A percentile compares a stretch with the other conserved stretches of the same genome.
Conservation (phyloP, 2,888 invertebrate species). For the Thumatha senex region DNA sequence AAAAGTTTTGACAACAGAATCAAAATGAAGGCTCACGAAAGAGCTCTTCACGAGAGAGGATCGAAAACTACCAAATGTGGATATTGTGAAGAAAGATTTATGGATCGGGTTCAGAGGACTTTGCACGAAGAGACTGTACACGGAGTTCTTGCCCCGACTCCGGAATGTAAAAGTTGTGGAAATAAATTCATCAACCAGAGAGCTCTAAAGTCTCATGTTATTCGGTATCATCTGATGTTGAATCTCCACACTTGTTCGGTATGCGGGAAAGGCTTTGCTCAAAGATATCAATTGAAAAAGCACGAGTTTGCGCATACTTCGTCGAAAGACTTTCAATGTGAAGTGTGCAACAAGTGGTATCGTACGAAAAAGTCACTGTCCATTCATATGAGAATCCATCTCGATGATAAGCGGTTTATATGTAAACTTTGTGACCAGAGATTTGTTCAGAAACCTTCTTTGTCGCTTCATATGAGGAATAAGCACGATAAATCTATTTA, state of each 20-base stretch:
- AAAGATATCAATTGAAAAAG: slow-evolving; percentile 30
- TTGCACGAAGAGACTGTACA: not conserved
- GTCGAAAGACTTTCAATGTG: slow-evolving; percentile 39
- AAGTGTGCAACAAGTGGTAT: slow-evolving; percentile 31
- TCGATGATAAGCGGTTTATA: slow-evolving; percentile 23
- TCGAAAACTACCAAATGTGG: slow-evolving; percentile 1
- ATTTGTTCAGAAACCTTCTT: slow-evolving; percentile 34
- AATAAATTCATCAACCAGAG: not conserved
- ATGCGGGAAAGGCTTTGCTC: slow-evolving; percentile 31
- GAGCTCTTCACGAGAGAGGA: not conserved
- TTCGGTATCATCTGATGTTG: not conserved
- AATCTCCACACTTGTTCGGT: not conserved
- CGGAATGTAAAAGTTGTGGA: not conserved
- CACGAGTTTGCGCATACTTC: slow-evolving; percentile 37
- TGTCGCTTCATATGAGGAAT: slow-evolving; percentile 35
- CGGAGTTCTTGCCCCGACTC: not conserved
- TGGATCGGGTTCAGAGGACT: not conserved
- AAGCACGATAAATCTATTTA: slow-evolving; percentile 28
- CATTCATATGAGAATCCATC: slow-evolving; percentile 36
- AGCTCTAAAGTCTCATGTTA: not conserved
- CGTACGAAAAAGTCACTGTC: slow-evolving; percentile 32
- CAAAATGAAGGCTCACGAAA: not conserved
- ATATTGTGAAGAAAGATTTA: not conserved
- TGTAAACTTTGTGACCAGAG: slow-evolving; percentile 30
- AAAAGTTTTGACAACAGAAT: not conserved